Evolutionary conservation across 2,888 invertebrate genomes (phyloP).

Genomic region (Thecocarcelia acutangulata): DNA sequence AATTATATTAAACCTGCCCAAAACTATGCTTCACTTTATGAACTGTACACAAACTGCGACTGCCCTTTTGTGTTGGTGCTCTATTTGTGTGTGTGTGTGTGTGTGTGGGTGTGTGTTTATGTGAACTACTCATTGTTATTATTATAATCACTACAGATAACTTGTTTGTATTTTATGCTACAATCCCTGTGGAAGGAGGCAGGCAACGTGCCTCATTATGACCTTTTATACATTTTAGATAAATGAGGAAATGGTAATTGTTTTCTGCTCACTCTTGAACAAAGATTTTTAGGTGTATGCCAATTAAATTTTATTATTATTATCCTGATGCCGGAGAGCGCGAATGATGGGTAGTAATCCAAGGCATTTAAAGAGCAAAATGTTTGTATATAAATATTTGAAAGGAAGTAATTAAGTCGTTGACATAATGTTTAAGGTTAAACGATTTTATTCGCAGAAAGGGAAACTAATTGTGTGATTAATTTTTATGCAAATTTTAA

Average conservation of each 20-base stretch:
- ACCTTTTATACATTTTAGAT: conserved; percentile 29
- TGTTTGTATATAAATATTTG: background rate
- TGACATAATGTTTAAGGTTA: conserved; percentile 36
- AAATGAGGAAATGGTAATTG: conserved; percentile 54
- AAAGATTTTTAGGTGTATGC: conserved; percentile 33
- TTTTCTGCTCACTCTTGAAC: conserved; percentile 19
- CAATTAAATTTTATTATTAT: conserved; percentile 63
- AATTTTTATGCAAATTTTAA: background rate
- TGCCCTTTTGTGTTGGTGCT: background rate
- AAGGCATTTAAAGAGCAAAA: background rate
- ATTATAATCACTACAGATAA: conserved; percentile 28
- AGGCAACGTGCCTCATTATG: background rate
- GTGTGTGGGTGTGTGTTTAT: background rate
- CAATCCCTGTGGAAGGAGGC: background rate
- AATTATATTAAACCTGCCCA: background rate
- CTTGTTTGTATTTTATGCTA: conserved; percentile 39
- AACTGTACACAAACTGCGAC: background rate
- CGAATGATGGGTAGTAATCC: background rate
- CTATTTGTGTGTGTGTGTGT: background rate
- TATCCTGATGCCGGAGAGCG: conserved; percentile 25
- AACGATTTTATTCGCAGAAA: conserved; percentile 17
- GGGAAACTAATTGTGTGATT: conserved; percentile 14
- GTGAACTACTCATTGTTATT: conserved; percentile 29
- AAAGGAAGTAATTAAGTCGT: conserved; percentile 57
- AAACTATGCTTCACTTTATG: conserved; percentile 18